Evolutionary conservation across 1,140 invertebrate species (phyloP), one percentile per base, ranked within the genome.

Genomic region (Atta cephalotes): DNA sequence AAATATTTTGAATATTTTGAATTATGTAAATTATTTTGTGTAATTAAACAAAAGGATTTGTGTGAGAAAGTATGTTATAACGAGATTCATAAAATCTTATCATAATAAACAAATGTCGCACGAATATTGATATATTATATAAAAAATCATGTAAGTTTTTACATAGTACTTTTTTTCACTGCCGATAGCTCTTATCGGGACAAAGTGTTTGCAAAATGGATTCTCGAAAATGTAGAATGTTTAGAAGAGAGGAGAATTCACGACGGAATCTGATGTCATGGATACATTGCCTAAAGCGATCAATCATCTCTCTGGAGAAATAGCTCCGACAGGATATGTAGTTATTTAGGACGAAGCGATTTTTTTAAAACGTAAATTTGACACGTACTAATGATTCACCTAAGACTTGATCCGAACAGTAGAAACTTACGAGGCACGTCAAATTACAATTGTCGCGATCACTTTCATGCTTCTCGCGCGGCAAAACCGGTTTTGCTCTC

Each of bases 401-500:
- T 0, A 14, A 31, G 2, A 7, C 18, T n/a, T 51, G n/a, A 56
- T 63, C 4, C 3, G 21, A 39, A 6, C 7, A 7, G 25, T 39
- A 18, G 35, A 72, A 39, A 39, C n/a, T 76, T n/a, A 1, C 31
- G n/a, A 58, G 21, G 45, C 21, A 49, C 74, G 56, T 60, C 51
- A 71, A 88, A 71, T 45, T 63, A 56, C 71, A 58, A 25, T 77
- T 39, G 49, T 87, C 12, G 16, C 76, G 76, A 81, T 81, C 68
- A 56, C 72, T 82, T 76, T 56, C 49, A 45, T n/a, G 45, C 7
- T n/a, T 58, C n/a, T 76, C 35, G 31, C n/a, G 53, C 56, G 49
- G 9, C 9, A 28, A 60, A 82, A 88, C 77, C 86, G 87, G 87
- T 87, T 87, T 25, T 53, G 7, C 21, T 25, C 53, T 28, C 28